These are phyloP conservation scores for Gnathonemus echidnorhynchus DNA, from an alignment of 2,113 vertebrate genomes.

Conservation along the genomic window DNA sequence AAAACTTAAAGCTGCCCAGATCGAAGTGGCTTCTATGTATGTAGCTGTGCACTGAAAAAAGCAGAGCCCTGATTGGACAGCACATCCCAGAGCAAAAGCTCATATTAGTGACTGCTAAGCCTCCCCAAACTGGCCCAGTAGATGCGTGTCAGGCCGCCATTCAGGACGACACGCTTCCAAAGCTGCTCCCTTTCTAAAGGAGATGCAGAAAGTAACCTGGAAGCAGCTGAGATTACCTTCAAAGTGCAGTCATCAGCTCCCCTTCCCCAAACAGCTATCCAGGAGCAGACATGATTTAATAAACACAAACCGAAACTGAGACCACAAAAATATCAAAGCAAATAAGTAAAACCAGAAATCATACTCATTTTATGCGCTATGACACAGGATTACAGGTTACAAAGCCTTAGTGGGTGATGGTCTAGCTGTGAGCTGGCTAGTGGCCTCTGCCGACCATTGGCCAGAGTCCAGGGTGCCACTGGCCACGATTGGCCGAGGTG, in stretches of 20 bases:
- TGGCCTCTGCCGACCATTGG: neutral
- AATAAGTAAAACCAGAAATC: neutral
- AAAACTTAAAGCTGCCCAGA: neutral
- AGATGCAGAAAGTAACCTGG: neutral
- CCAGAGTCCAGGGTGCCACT: neutral
- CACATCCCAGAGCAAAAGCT: neutral
- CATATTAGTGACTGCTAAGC: neutral
- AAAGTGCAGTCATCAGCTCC: neutral
- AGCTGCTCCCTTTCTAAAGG: neutral
- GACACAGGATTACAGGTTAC: neutral
- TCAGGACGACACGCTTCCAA: neutral
- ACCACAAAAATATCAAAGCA: neutral
- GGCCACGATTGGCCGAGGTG: neutral
- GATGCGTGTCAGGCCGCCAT: neutral
- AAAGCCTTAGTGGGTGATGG: neutral
- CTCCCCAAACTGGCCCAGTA: neutral
- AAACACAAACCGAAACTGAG: neutral
- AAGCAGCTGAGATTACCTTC: neutral
- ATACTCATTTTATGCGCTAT: neutral
- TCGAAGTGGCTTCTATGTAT: neutral
- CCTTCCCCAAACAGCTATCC: neutral
- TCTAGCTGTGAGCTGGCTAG: neutral
- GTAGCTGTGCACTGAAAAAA: neutral
- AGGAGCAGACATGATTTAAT: neutral
- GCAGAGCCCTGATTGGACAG: neutral